Evolutionary conservation across 2,888 invertebrate species (phyloP).

Genomic region (Strigamia crassipes): DNA sequence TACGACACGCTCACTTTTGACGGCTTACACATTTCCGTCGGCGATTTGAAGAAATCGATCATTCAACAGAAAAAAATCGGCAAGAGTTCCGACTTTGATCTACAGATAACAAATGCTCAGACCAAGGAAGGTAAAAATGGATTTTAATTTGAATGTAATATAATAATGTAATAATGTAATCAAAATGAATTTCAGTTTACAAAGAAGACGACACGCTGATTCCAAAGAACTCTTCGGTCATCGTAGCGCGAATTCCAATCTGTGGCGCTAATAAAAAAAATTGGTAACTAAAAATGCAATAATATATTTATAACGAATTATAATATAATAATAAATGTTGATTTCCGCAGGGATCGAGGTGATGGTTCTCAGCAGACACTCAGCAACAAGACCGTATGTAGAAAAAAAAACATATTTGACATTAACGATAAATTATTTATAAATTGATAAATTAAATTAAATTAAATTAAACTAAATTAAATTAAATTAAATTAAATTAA

Average conservation of each 20-base stretch:
- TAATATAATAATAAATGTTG: no score
- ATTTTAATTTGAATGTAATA: no score
- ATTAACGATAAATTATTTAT: background rate
- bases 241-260: slow-evolving; percentile 90
- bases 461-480: background rate
- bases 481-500: background rate
- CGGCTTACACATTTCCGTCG: slow-evolving; percentile 93
- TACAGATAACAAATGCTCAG: slow-evolving; percentile 95
- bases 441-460: background rate
- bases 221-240: slow-evolving; percentile 95
- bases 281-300: slow-evolving; percentile 52
- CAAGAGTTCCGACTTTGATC: slow-evolving; percentile 91
- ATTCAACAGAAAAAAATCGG: slow-evolving; percentile 93
- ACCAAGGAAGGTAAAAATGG: slow-evolving; percentile 88
- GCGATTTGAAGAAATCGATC: slow-evolving; percentile 92
- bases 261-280: slow-evolving; percentile 70
- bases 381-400: slow-evolving; percentile 22
- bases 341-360: slow-evolving; percentile 17
- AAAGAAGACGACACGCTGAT: slow-evolving; percentile 87
- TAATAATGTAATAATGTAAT: no score
- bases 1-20: slow-evolving; percentile 96
- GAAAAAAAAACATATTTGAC: slow-evolving; percentile 8
- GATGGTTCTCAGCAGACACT: background rate
- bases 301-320: no score
- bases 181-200: slow-evolving; percentile 78